Percentiles rank a stretch among this genome's conserved stretches.
Evolutionary conservation across 2,888 invertebrate species (phyloP).

Genomic region (Tenthredo mesomela): DNA sequence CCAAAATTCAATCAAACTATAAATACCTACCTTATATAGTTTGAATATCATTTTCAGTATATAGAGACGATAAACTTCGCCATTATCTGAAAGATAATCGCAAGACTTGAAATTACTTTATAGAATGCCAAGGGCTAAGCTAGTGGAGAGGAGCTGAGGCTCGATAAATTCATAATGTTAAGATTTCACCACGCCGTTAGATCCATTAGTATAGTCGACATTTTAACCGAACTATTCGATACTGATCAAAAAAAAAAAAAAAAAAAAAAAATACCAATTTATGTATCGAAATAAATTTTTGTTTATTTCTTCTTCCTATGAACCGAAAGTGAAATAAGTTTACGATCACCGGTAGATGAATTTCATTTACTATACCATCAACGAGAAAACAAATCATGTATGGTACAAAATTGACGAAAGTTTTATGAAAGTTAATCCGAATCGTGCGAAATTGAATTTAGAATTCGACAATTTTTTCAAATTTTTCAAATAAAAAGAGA

Average conservation of each 20-base stretch:
- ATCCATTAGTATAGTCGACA: neutral
- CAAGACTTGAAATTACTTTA: neutral
- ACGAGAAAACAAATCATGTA: neutral
- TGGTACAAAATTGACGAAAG: neutral
- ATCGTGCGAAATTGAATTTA: too few relatives aligned
- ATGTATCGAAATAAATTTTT: neutral
- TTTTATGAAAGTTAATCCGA: neutral
- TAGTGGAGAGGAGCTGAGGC: neutral
- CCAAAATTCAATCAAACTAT: neutral
- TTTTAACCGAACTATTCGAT: neutral
- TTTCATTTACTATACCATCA: too few relatives aligned
- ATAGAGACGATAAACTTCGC: neutral
- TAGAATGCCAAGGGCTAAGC: neutral
- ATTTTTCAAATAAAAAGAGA: neutral
- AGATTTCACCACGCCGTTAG: neutral
- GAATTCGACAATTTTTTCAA: neutral
- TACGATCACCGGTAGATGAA: neutral
- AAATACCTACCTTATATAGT: neutral
- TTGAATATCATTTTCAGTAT: neutral
- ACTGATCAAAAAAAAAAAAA: neutral
- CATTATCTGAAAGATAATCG: slow-evolving; percentile 3
- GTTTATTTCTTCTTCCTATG: neutral
- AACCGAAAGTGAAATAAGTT: neutral
- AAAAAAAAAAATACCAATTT: too few relatives aligned
- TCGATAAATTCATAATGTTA: neutral